Conservation (phyloP, 2,888 invertebrate genomes). For the Troilus luridus region DNA sequence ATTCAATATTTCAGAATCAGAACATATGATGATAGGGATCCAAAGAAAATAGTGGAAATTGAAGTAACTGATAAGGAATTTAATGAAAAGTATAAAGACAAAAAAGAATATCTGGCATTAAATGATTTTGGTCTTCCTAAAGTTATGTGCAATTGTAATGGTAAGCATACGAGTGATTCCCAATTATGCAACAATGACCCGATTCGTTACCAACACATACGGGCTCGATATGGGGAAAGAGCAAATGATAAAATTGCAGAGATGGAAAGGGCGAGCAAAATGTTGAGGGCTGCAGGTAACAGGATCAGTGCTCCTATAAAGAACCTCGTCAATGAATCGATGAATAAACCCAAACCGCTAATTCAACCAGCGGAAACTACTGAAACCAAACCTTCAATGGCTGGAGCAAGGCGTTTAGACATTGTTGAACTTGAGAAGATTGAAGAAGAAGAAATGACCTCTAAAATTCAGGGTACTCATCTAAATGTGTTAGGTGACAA, state of each 20-base stretch:
- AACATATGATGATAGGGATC: conserved; percentile 57
- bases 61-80: conserved; percentile 61
- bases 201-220: conserved; percentile 56
- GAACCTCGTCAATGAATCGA: not conserved
- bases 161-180: conserved; percentile 61
- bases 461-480: not conserved
- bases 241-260: conserved; percentile 39
- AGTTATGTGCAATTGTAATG: conserved; percentile 64
- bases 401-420: conserved; percentile 55
- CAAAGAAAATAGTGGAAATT: conserved; percentile 29
- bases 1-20: conserved; percentile 59
- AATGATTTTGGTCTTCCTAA: conserved; percentile 65
- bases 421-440: conserved; percentile 63
- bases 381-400: not conserved
- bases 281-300: conserved; percentile 2
- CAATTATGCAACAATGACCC: conserved; percentile 56
- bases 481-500: not conserved
- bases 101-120: conserved; percentile 61
- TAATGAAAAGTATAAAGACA: conserved; percentile 61
- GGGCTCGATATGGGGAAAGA: conserved; percentile 27
- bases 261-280: conserved; percentile 47
- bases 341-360: not conserved
- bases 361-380: not conserved
- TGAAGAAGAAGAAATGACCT: conserved; percentile 54
- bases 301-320: not conserved